phyloP scores from a whole-genome alignment of 1,140 invertebrate genomes.

The Lanistes nyassanus region DNA sequence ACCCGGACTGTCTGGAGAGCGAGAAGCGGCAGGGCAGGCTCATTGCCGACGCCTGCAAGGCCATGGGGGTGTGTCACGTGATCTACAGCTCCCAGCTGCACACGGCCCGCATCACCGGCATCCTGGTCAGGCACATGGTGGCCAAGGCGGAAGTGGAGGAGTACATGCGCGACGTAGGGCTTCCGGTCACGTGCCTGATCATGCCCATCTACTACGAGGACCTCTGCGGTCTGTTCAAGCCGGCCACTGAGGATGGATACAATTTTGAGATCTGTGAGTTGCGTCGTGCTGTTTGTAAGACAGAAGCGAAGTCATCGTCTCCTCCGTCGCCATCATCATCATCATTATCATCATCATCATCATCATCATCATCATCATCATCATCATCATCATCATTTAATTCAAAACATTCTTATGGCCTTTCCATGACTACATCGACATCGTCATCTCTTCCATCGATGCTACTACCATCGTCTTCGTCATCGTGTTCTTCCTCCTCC shows the following conservation, averaged over 20 bases:
- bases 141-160: slow-evolving; percentile 59
- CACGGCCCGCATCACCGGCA: slow-evolving; percentile 44
- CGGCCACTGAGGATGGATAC: slow-evolving; percentile 32
- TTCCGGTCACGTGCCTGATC: slow-evolving; percentile 54
- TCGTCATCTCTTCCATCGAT: neutral
- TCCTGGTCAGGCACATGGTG: slow-evolving; percentile 54
- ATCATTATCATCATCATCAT: slow-evolving; percentile 31
- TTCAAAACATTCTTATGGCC: neutral
- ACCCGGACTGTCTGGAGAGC: slow-evolving; percentile 49
- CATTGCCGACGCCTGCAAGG: slow-evolving; percentile 55
- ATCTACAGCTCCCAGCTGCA: slow-evolving; percentile 60
- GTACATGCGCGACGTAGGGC: slow-evolving; percentile 47
- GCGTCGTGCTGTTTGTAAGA: neutral
- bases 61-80: slow-evolving; percentile 48
- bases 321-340: slow-evolving; percentile 31
- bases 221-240: slow-evolving; percentile 45
- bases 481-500: no score
- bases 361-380: slow-evolving; percentile 29
- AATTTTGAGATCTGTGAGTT: slow-evolving; percentile 47
- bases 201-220: slow-evolving; percentile 60
- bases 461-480: neutral
- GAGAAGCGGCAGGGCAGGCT: slow-evolving; percentile 51
- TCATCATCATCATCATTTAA: slow-evolving; percentile 11
- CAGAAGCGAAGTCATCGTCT: no score
- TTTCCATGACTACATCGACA: neutral